A percentile compares a stretch with the other conserved stretches of the same genome.
phyloP scores from a whole-genome alignment of 2,888 invertebrate species.

The Agriotes lineatus region DNA sequence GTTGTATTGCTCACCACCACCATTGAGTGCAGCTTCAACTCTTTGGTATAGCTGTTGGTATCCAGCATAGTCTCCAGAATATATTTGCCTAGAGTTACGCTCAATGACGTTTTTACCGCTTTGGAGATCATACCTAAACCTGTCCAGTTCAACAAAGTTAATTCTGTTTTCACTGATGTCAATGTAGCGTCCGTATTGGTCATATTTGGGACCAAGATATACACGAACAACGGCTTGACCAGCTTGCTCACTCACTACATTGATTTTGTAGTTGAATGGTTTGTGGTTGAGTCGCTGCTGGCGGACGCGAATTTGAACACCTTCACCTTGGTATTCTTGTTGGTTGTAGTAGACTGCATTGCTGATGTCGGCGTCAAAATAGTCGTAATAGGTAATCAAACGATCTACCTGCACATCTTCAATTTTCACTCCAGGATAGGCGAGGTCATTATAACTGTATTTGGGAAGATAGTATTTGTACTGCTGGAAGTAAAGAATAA shows the following conservation, averaged over 20 bases:
- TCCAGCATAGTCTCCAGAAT: conserved; percentile 74
- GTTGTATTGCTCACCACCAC: conserved; percentile 65
- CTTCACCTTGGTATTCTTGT: conserved; percentile 66
- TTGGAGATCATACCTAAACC: conserved; percentile 71
- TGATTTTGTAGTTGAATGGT: conserved; percentile 73
- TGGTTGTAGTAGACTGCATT: conserved; percentile 68
- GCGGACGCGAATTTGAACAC: conserved; percentile 70
- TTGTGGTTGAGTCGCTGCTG: conserved; percentile 80
- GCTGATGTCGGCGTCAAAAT: conserved; percentile 73
- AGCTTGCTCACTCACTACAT: conserved; percentile 72
- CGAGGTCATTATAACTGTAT: conserved; percentile 74
- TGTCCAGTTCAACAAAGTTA: conserved; percentile 74
- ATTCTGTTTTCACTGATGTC: conserved; percentile 70
- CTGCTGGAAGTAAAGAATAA: conserved; percentile 70
- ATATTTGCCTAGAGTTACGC: conserved; percentile 77
- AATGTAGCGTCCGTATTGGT: conserved; percentile 69
- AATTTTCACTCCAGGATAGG: conserved; percentile 73
- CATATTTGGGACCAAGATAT: conserved; percentile 79
- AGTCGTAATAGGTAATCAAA: conserved; percentile 77
- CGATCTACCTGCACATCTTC: conserved; percentile 75
- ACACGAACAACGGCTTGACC: conserved; percentile 73
- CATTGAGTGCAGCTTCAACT: conserved; percentile 66
- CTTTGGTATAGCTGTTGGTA: conserved; percentile 75
- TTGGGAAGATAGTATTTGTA: conserved; percentile 72
- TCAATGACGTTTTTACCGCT: conserved; percentile 77